phyloP scores from a whole-genome alignment of 2,113 vertebrate genomes.

The Loxodonta africana region DNA sequence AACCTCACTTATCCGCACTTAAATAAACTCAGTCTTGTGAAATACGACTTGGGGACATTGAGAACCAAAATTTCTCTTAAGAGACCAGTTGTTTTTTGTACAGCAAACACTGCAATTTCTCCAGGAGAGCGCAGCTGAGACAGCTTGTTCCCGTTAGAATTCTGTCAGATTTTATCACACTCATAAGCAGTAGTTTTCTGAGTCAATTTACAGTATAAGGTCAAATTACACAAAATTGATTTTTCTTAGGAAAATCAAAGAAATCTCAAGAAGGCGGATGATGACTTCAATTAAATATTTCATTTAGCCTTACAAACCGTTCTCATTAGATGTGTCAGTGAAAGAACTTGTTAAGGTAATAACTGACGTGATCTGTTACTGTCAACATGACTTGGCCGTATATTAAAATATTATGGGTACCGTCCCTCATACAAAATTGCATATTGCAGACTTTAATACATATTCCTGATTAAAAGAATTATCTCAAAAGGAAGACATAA shows the following conservation, averaged over 20 bases:
- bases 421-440: neutral
- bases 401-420: neutral
- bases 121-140: neutral
- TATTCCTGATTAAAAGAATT: neutral
- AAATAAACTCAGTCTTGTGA: neutral
- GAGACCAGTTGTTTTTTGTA: neutral
- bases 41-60: neutral
- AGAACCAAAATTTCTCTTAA: neutral
- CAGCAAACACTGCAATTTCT: neutral
- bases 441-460: neutral
- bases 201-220: conserved; percentile 51
- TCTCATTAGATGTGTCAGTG: conserved; percentile 72
- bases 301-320: conserved; percentile 58
- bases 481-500: neutral
- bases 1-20: neutral
- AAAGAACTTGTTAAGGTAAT: conserved; percentile 36
- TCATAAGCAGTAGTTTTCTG: conserved; percentile 59
- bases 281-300: conserved; percentile 60
- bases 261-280: neutral
- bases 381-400: neutral
- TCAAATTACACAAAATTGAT: conserved; percentile 66
- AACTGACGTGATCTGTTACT: neutral
- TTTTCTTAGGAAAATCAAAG: conserved; percentile 67
- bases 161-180: conserved; percentile 43
- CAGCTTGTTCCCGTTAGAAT: conserved; percentile 22